A percentile compares a stretch with the other conserved stretches of the same genome.
phyloP scores from a whole-genome alignment of 1,140 invertebrate genomes.

The Sminthurinus signatus region DNA sequence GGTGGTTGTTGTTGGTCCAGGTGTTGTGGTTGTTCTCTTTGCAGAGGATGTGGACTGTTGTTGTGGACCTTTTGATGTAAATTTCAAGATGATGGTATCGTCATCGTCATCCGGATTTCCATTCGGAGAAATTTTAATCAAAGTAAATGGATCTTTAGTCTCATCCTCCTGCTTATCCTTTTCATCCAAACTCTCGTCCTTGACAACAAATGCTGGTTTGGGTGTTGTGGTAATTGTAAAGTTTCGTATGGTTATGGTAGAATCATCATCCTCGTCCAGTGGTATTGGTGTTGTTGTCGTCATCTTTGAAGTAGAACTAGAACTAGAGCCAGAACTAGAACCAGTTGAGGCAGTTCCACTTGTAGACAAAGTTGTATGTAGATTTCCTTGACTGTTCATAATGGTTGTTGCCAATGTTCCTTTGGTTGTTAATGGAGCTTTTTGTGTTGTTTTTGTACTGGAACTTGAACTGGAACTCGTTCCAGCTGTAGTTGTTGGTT shows the following conservation, averaged over 20 bases:
- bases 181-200: constrained; percentile 10
- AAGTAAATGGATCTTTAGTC: background rate
- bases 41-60: no score
- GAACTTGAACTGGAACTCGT: background rate
- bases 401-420: no score
- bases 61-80: background rate
- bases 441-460: no score
- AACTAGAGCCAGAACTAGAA: no score
- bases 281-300: background rate
- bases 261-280: background rate
- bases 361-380: no score
- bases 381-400: no score
- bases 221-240: background rate
- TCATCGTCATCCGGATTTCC: background rate
- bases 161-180: constrained; percentile 14
- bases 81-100: background rate
- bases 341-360: no score
- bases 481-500: constrained; percentile 1
- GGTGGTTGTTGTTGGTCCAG: background rate
- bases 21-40: no score
- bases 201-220: background rate
- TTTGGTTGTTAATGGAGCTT: no score
- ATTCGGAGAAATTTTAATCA: background rate
- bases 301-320: background rate
- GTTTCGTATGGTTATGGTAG: background rate